A percentile compares a stretch with the other conserved stretches of the same genome.
Conservation (phyloP, 2,888 invertebrate species). For the Lasioglossum pauxillum region DNA sequence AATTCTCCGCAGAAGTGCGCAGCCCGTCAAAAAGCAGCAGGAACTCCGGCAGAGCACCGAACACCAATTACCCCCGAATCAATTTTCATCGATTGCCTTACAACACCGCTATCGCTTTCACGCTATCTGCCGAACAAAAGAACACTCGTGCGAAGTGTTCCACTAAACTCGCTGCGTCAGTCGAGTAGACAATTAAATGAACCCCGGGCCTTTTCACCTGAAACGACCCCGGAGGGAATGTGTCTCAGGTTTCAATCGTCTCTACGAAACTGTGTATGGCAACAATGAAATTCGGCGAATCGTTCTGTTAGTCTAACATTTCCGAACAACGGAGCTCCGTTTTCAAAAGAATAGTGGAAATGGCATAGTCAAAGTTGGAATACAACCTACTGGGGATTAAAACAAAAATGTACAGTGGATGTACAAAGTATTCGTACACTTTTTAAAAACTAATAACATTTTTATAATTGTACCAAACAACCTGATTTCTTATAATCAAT, state of each 20-base stretch:
- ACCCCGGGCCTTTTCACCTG: not conserved
- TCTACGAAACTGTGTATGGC: not conserved
- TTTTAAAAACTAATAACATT: too few relatives aligned
- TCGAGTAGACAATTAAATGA: slow-evolving; percentile 40
- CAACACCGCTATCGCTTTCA: slow-evolving; percentile 1
- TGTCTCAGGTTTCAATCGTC: not conserved
- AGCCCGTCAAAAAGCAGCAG: not conserved
- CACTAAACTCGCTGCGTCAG: slow-evolving; percentile 7
- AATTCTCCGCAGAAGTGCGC: not conserved
- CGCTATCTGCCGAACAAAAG: slow-evolving; percentile 13
- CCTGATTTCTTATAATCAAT: too few relatives aligned
- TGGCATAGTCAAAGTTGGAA: not conserved
- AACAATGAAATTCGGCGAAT: not conserved
- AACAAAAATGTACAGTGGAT: too few relatives aligned
- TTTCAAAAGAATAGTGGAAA: not conserved
- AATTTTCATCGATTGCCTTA: slow-evolving; percentile 25
- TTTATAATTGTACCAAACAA: too few relatives aligned
- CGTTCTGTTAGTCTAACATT: not conserved
- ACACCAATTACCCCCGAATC: slow-evolving; percentile 6
- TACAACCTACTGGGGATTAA: not conserved
- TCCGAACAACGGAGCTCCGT: not conserved
- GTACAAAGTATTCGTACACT: too few relatives aligned
- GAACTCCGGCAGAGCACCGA: not conserved
- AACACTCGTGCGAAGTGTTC: not conserved
- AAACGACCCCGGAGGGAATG: not conserved